These are phyloP conservation scores for Ptyas mucosa DNA, from an alignment of 2,113 vertebrate species.

Conservation along the genomic window DNA sequence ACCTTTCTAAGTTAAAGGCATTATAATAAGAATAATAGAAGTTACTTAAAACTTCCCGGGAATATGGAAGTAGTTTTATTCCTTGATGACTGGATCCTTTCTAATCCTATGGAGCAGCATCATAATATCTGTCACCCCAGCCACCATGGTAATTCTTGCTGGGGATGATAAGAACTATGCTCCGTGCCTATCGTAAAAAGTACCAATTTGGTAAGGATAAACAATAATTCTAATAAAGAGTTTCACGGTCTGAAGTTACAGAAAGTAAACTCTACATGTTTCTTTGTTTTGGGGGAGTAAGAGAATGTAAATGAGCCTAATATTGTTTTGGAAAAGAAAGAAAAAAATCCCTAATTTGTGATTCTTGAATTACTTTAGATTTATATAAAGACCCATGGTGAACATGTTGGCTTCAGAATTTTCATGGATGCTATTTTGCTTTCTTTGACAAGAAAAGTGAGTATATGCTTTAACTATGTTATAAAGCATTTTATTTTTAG, in stretches of 20 bases:
- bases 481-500: neutral
- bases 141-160: neutral
- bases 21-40: neutral
- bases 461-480: slow-evolving; percentile 24
- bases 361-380: slow-evolving; percentile 71
- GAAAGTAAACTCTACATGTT: neutral
- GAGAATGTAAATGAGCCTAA: neutral
- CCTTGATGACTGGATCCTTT: neutral
- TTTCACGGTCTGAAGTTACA: neutral
- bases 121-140: neutral
- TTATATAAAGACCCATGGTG: slow-evolving; percentile 89
- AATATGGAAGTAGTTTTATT: neutral
- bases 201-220: neutral
- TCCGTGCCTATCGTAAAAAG: neutral
- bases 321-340: neutral
- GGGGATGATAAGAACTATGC: neutral
- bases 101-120: neutral
- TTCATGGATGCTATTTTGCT: slow-evolving; percentile 97
- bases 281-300: neutral
- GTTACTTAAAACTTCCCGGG: neutral
- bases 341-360: slow-evolving; percentile 9
- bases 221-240: neutral
- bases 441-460: slow-evolving; percentile 91
- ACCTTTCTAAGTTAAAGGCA: neutral
- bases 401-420: slow-evolving; percentile 96